Percentiles rank a stretch among this genome's conserved stretches.
These are phyloP conservation scores for Sturnira hondurensis DNA, from an alignment of 2,113 vertebrate genomes.

Conservation along the genomic window DNA sequence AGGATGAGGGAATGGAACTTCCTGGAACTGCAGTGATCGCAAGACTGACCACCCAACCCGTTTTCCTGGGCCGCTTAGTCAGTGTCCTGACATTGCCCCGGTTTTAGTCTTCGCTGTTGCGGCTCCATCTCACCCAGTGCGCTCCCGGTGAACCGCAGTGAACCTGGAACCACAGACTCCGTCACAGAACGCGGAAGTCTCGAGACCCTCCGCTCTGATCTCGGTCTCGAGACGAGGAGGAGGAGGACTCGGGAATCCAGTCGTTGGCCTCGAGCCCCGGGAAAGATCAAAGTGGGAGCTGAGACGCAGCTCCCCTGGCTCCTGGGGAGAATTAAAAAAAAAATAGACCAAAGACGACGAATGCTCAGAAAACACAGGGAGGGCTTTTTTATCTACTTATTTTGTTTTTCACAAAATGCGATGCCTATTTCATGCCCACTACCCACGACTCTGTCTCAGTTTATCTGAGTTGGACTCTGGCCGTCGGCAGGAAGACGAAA, in stretches of 20 bases:
- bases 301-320: not conserved
- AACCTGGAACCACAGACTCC: not conserved
- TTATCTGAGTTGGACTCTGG: not conserved
- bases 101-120: too few species aligned
- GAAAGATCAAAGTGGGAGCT: not conserved
- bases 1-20: not conserved
- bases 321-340: not conserved
- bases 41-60: not conserved
- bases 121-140: not conserved
- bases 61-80: not conserved
- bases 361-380: not conserved
- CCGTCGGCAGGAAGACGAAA: not conserved
- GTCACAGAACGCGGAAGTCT: not conserved
- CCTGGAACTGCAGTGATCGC: not conserved
- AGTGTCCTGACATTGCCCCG: too few species aligned
- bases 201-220: not conserved
- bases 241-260: not conserved
- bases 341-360: not conserved
- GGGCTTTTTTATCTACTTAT: not conserved
- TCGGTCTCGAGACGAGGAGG: not conserved
- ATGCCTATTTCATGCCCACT: not conserved
- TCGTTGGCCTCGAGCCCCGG: not conserved
- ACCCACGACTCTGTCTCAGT: not conserved
- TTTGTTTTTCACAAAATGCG: not conserved
- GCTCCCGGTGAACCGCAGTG: fast-evolving